Conservation (phyloP, 2,797 vertebrate species). For the Leuciscus waleckii region DNA sequence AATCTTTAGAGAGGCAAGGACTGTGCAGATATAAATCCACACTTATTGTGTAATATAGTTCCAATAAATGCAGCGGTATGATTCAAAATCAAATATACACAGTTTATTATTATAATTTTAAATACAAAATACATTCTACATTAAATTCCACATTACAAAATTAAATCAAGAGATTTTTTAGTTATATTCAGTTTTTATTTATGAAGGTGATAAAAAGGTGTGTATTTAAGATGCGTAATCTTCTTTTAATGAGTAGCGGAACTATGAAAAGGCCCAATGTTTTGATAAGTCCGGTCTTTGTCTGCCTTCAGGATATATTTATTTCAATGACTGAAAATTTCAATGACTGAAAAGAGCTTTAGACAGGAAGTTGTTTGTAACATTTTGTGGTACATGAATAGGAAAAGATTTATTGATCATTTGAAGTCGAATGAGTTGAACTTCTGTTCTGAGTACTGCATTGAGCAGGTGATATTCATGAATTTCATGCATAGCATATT, state of each 20-base stretch:
- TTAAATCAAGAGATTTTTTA: not conserved
- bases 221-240: not conserved
- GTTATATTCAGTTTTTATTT: not conserved
- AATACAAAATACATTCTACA: not conserved
- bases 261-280: not conserved
- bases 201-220: not conserved
- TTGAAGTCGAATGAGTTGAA: not conserved
- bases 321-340: constrained; percentile 22
- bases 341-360: not conserved
- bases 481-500: not conserved
- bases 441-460: not conserved
- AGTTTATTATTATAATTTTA: not conserved
- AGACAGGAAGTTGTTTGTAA: not conserved
- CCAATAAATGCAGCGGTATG: not conserved
- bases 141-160: not conserved
- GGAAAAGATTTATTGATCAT: not conserved
- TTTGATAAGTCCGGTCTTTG: not conserved
- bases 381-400: not conserved
- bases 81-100: not conserved
- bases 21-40: not conserved
- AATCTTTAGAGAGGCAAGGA: constrained; percentile 25
- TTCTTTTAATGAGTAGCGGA: not conserved
- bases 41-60: constrained; percentile 22
- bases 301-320: not conserved
- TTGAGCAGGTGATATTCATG: not conserved